phyloP scores from a whole-genome alignment of 2,888 invertebrate species.

The Vesta saturnalis region DNA sequence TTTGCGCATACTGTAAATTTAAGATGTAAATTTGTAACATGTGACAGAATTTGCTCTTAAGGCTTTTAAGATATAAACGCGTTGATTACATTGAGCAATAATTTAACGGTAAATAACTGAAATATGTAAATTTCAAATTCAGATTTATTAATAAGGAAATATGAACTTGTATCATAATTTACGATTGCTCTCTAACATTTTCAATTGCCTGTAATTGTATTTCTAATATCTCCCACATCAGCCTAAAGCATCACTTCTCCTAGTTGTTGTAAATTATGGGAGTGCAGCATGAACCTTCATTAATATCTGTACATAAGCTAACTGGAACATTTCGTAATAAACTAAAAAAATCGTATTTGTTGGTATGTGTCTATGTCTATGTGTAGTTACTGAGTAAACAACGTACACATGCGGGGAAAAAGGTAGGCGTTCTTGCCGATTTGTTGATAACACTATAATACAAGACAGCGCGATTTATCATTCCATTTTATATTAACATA shows the following conservation, averaged over 20 bases:
- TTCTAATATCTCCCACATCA: conserved; percentile 48
- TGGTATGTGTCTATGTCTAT: conserved; percentile 27
- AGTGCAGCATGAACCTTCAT: conserved; percentile 47
- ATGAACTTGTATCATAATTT: conserved; percentile 14
- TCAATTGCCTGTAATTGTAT: conserved; percentile 18
- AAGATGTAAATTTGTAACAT: no score
- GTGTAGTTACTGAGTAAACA: conserved; percentile 46
- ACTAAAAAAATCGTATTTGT: conserved; percentile 43
- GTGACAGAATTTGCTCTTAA: no score
- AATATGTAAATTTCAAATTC: conserved; percentile 12
- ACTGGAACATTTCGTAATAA: conserved; percentile 48
- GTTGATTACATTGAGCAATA: conserved; percentile 2
- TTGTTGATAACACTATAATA: conserved; percentile 30
- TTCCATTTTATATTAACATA: background rate
- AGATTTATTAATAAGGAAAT: conserved; percentile 12
- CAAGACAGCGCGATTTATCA: conserved; percentile 4
- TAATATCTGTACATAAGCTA: conserved; percentile 50
- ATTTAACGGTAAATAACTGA: background rate
- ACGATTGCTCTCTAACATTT: conserved; percentile 12
- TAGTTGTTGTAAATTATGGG: conserved; percentile 47
- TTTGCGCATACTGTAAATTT: no score
- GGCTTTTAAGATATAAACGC: no score
- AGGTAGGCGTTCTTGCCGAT: conserved; percentile 49
- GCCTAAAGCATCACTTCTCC: conserved; percentile 46
- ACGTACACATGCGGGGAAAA: conserved; percentile 39